Evolutionary conservation across 2,888 invertebrate genomes (phyloP), one percentile per base, ranked within the genome.

Genomic region (Mimumesa dahlbomi): DNA sequence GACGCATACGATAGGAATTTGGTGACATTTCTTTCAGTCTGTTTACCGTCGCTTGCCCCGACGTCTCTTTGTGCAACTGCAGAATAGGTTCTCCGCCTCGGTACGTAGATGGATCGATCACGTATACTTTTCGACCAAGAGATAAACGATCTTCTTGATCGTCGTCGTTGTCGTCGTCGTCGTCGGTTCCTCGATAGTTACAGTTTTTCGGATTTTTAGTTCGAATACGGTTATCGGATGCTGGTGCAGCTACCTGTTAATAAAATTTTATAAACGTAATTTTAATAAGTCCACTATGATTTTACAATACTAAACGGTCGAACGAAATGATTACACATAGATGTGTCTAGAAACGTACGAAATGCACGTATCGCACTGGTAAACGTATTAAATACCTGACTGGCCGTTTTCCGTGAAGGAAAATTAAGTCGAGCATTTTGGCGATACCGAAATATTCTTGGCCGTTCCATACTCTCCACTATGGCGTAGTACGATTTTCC

Each of bases 61-160:
- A n/a, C n/a, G n/a, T n/a, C 3, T 34, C 14, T 6, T 48, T 36
- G 45, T 64, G 43, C 11, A 53, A 31, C 36, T 65, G 38, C 19
- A 77, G 53, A 29, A 49, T 25, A 6, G 79, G 69, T 4, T 77
- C 73, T 4, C 66, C 66, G 2, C 69, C 76, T 16, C 42, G 52
- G 53, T 80, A 78, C 0, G 49, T 53, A n/a, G 79, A 75, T 1
- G 82, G 78, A 21, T 83, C 78, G 43, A 79, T 73, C 34, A 74
- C 52, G 22, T 73, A 66, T 14, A 80, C 36, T 50, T 66, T 70
- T 6, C 50, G 34, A 48, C 18, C 50, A 0, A 56, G 50, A 6
- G 46, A n/a, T n/a, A n/a, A n/a, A 25, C 21, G 22, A 18, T 11
- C 11, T 36, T 36, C 16, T n/a, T 1, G 19, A 11, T 65, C 54